A percentile compares a stretch with the other conserved stretches of the same genome.
Evolutionary conservation across 2,797 vertebrate genomes (phyloP).

Genomic region (Xiphophorus birchmanni): DNA sequence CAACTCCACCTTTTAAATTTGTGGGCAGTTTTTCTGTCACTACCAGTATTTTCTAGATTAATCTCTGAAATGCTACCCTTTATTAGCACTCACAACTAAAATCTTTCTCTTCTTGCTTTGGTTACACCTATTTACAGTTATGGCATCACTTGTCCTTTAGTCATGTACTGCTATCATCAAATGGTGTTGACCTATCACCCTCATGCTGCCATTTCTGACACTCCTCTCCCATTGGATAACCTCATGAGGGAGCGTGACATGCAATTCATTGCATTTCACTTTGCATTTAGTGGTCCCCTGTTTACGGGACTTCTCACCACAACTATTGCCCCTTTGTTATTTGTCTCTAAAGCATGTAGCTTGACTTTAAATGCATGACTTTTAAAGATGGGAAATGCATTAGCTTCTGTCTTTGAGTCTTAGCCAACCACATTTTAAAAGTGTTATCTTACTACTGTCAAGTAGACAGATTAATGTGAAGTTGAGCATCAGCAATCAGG

Average conservation of each 20-base stretch:
- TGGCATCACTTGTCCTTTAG: neutral
- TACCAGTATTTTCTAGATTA: neutral
- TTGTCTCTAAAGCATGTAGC: neutral
- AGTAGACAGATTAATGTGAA: neutral
- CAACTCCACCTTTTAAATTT: neutral
- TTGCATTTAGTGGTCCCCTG: neutral
- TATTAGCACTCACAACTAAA: neutral
- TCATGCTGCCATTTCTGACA: neutral
- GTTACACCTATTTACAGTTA: neutral
- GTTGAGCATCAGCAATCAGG: neutral
- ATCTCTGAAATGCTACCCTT: neutral
- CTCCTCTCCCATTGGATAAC: neutral
- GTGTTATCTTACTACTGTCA: neutral
- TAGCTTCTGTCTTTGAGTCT: constrained; percentile 25
- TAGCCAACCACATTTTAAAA: constrained; percentile 3
- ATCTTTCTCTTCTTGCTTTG: no score
- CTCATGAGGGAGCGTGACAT: neutral
- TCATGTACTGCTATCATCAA: neutral
- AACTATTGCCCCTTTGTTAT: neutral
- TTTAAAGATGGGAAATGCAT: constrained; percentile 23
- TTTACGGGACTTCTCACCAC: neutral
- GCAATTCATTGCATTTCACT: neutral
- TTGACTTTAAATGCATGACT: constrained; percentile 15
- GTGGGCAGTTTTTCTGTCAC: neutral
- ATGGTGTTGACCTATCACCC: neutral